Evolutionary conservation across 2,888 invertebrate genomes (phyloP), one percentile per base, ranked within the genome.

Genomic region (Lapara coniferarum): DNA sequence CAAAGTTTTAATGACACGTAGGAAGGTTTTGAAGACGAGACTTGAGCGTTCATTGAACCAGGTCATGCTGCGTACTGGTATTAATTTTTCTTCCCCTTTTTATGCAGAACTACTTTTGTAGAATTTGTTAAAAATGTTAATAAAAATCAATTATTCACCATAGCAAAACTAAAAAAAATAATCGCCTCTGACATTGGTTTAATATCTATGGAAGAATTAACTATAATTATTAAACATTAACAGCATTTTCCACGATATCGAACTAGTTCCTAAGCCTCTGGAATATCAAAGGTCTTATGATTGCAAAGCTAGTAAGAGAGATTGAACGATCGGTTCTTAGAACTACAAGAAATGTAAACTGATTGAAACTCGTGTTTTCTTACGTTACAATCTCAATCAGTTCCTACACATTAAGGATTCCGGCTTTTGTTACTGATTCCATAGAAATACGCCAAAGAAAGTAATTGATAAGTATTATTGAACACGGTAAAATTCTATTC

Each of bases 11-110:
- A 63, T 63, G 63, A 49, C 63, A 63, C 46, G 49, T 63, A 19
- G 63, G 49, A 66, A 19, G 55, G 25, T 16, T 55, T 66, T 30
- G 49, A 66, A 69, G 66, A 57, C 57, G 66, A 30, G n/a, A 25
- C 58, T 51, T 44, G 51, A 30, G 58, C 37, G 37, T 3, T 53
- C 58, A 68, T 68, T 68, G 52, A 63, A 59, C 59, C 68, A 52
- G 44, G 19, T 52, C 63, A 68, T 14, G 59, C 53, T 14, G 59
- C 7, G 8, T 37, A 37, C 8, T 37, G 37, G 37, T 37, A 7
- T 6, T 37, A 37, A 37, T 3, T 37, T 37, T 37, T 37, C 0
- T 37, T 7, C 2, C 37, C 4, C 5, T 37, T 37, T 37, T 37
- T 37, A 37, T 37, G 37, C 37, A 37, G 37, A 5, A 25, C 25